A percentile compares a stretch with the other conserved stretches of the same genome.
Evolutionary conservation across 2,888 invertebrate genomes (phyloP).

Genomic region (Netelia virgata): DNA sequence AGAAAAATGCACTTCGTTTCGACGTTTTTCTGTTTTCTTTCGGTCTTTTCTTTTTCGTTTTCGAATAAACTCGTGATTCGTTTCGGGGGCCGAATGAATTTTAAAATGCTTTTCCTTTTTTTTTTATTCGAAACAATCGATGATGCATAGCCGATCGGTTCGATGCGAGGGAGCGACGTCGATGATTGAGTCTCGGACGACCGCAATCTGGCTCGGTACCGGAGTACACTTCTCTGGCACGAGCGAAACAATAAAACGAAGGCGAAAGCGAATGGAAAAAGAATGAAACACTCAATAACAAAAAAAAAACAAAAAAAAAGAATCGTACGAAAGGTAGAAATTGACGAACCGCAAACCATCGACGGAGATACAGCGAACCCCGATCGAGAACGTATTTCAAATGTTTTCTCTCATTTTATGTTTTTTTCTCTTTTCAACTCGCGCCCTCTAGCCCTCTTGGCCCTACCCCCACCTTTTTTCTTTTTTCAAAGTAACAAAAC

Average conservation of each 20-base stretch:
- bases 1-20: no score
- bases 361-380: neutral
- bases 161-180: constrained; percentile 3
- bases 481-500: constrained; percentile 17
- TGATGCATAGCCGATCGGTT: constrained; percentile 21
- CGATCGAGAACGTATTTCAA: constrained; percentile 28
- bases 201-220: constrained; percentile 45
- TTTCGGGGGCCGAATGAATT: no score
- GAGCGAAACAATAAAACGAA: constrained; percentile 5
- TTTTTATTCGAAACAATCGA: neutral
- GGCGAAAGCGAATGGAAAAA: constrained; percentile 17
- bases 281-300: constrained; percentile 2
- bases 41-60: no score
- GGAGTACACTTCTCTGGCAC: neutral
- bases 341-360: constrained; percentile 34
- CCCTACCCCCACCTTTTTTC: neutral
- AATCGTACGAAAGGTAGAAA: neutral
- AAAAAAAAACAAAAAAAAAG: constrained; percentile 19
- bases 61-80: no score
- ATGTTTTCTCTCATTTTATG: neutral
- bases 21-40: no score
- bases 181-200: constrained; percentile 46
- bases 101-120: no score
- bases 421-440: constrained; percentile 26
- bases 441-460: constrained; percentile 16